Base-by-base conservation (phyloP, 2,888 invertebrate genomes). In the Mythimna ferrago region DNA sequence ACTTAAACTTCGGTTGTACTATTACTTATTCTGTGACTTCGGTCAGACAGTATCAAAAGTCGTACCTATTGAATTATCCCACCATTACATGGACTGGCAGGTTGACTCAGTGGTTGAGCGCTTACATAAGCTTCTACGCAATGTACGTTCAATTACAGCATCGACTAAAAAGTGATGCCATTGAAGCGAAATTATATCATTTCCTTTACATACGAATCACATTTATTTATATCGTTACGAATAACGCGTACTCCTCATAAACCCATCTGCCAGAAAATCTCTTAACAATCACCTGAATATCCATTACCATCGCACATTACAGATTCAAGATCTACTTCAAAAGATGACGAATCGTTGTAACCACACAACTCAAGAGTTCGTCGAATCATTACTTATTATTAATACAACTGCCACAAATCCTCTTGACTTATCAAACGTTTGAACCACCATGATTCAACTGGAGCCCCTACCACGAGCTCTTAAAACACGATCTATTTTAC, bases 341-440 rank as follows among this genome's bases (percentile, higher is more conserved):
- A 67, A 48, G 56, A 66, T 67, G 78, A 80, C 53, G 72, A 51
- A 79, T 71, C 21, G 26, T 38, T 41, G 44, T 10, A 62, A 53
- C 32, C 19, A 53, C 32, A 54, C 48, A 66, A 21, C 57, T 67
- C 72, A 56, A 72, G 82, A 62, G 78, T 82, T 78, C 66, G 44
- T n/a, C n/a, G 71, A 70, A 73, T 64, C 70, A 53, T 62, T 53
- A 80, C 32, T n/a, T 79, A 54, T 53, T 68, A 76, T 66, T 58
- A 26, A 66, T 57, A 41, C 62, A 60, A 76, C 54, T 62, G 60
- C 54, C n/a, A 74, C 70, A 57, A 64, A 76, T 67, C 60, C 68
- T 73, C 77, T 81, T 67, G 73, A 81, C 65, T 76, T 26, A 65
- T 66, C 60, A 66, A 82, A 26, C 69, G 56, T 72, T 73, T 78